These are phyloP conservation scores for Ceratitis capitata DNA, from an alignment of 1,140 invertebrate species.

Conservation along the genomic window DNA sequence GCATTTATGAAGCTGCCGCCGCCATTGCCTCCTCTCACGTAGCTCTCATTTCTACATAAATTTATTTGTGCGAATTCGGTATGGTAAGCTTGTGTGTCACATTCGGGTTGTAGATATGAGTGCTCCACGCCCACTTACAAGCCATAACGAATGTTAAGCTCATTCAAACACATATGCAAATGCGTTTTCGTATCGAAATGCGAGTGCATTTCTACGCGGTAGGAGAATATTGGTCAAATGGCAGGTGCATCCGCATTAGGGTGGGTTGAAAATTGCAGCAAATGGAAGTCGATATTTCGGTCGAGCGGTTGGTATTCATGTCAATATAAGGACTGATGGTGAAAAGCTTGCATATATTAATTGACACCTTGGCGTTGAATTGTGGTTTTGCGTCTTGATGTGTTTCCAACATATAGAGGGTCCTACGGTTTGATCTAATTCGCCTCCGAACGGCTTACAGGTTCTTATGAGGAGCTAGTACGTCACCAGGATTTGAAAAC, in stretches of 20 bases:
- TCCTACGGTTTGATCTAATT: too few species aligned
- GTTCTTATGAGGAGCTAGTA: too few species aligned
- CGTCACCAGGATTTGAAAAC: too few species aligned
- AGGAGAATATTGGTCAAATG: slow-evolving; percentile 14
- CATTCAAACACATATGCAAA: background rate
- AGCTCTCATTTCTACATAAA: background rate
- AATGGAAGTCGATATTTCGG: background rate
- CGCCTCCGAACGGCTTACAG: too few species aligned
- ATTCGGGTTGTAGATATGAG: background rate
- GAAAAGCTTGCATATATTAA: too few species aligned
- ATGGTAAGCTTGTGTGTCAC: background rate
- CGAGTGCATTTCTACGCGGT: background rate
- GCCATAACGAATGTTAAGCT: background rate
- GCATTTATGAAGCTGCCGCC: background rate
- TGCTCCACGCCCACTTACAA: background rate
- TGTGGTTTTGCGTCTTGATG: too few species aligned
- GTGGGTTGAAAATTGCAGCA: too few species aligned
- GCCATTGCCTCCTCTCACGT: background rate
- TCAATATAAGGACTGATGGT: too few species aligned
- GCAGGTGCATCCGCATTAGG: background rate
- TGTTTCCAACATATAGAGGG: too few species aligned
- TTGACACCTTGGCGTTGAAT: too few species aligned
- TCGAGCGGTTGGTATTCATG: too few species aligned
- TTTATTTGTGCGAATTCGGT: background rate
- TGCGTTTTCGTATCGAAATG: background rate